Conservation (phyloP, 2,888 invertebrate species). For the Nomada ruficornis region DNA sequence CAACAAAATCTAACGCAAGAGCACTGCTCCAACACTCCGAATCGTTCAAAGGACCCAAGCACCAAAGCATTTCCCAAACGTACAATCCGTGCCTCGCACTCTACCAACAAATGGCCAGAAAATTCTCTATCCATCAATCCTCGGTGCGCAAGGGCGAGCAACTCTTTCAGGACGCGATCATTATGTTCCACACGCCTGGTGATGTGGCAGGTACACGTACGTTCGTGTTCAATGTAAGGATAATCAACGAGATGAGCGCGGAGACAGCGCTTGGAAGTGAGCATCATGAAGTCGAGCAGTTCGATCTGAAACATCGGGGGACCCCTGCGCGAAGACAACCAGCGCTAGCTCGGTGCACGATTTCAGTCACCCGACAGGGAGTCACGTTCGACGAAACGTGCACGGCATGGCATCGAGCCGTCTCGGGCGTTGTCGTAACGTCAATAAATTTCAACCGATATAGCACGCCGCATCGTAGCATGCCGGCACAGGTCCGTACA, state of each 20-base stretch:
- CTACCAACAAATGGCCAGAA: slow-evolving; percentile 1
- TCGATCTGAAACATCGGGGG: slow-evolving; percentile 44
- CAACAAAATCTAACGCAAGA: not conserved
- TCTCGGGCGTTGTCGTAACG: slow-evolving; percentile 53
- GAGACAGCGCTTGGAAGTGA: not conserved
- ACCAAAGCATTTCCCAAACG: not conserved
- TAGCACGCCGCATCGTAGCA: slow-evolving; percentile 50
- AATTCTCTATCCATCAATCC: slow-evolving; percentile 14
- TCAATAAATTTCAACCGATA: slow-evolving; percentile 67
- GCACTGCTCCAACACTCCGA: not conserved
- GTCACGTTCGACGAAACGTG: slow-evolving; percentile 70
- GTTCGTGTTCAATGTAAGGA: slow-evolving; percentile 19
- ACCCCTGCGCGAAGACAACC: slow-evolving; percentile 60
- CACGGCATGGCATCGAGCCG: slow-evolving; percentile 59
- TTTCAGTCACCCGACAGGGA: slow-evolving; percentile 64
- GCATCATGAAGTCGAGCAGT: not conserved
- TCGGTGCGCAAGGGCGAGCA: not conserved
- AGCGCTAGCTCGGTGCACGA: slow-evolving; percentile 50
- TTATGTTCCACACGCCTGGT: not conserved
- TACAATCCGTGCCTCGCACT: not conserved
- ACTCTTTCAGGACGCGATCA: slow-evolving; percentile 2
- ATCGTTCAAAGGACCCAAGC: slow-evolving; percentile 4
- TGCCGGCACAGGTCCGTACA: slow-evolving; percentile 45
- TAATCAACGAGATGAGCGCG: slow-evolving; percentile 28
- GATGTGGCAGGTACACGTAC: slow-evolving; percentile 3